A percentile compares a stretch with the other conserved stretches of the same genome.
phyloP scores from a whole-genome alignment of 2,888 invertebrate species.

The Mystacides longicornis region DNA sequence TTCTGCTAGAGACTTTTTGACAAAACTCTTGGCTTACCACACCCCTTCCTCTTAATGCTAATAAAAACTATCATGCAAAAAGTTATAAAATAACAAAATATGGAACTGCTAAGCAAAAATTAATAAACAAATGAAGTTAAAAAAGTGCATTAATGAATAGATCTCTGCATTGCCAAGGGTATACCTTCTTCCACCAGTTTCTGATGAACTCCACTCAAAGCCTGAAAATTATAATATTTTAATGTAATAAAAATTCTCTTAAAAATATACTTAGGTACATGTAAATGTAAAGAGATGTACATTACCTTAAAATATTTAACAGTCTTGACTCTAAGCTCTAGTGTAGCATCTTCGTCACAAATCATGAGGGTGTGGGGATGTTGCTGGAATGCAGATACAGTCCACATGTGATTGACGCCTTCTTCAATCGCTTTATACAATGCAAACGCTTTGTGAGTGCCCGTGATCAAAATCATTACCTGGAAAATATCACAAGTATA shows the following conservation, averaged over 20 bases:
- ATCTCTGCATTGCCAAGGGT: slow-evolving; percentile 34
- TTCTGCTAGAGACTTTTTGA: too few species aligned
- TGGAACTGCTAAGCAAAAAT: too few species aligned
- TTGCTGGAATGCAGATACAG: slow-evolving; percentile 96
- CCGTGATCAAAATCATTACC: slow-evolving; percentile 97
- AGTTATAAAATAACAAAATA: too few species aligned
- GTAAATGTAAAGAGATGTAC: background rate
- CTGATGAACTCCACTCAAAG: slow-evolving; percentile 77
- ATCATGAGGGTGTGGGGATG: slow-evolving; percentile 89
- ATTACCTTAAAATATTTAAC: slow-evolving; percentile 96
- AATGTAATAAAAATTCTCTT: too few species aligned
- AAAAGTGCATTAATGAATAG: slow-evolving; percentile 30
- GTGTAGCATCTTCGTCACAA: slow-evolving; percentile 96
- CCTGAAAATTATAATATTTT: too few species aligned
- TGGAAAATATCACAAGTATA: too few species aligned
- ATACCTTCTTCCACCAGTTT: slow-evolving; percentile 64
- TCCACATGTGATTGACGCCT: slow-evolving; percentile 99
- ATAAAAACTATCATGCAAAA: too few species aligned
- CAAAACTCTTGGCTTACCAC: too few species aligned
- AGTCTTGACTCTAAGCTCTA: slow-evolving; percentile 94
- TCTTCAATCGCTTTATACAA: slow-evolving; percentile 97
- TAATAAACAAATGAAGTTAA: background rate
- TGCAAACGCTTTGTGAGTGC: slow-evolving; percentile 92
- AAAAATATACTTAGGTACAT: too few species aligned
- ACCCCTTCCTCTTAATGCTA: too few species aligned